Conservation (phyloP, 2,888 invertebrate species). For the Parnassius smintheus region DNA sequence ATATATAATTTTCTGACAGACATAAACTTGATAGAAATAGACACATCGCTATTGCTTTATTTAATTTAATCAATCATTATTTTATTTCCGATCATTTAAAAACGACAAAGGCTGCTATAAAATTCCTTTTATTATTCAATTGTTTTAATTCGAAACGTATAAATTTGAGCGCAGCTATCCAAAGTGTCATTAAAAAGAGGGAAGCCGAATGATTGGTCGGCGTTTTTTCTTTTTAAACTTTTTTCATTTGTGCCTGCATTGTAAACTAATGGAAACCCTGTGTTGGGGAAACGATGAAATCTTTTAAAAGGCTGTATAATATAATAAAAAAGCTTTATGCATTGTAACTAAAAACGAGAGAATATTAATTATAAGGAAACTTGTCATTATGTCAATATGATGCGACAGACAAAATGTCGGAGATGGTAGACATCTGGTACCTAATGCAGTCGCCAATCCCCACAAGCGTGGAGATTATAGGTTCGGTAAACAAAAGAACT, state of each 20-base stretch:
- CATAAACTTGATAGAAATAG: too few species aligned
- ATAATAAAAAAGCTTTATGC: not conserved
- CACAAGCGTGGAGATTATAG: too few species aligned
- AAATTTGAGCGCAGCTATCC: slow-evolving; percentile 27
- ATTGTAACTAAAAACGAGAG: not conserved
- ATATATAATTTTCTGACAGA: too few species aligned
- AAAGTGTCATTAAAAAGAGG: slow-evolving; percentile 32
- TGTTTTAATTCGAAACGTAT: slow-evolving; percentile 30
- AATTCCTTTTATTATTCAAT: slow-evolving; percentile 28
- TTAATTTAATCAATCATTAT: slow-evolving; percentile 6
- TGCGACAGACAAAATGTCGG: too few species aligned
- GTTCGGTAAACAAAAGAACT: too few species aligned
- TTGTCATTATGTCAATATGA: too few species aligned
- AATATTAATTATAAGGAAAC: too few species aligned
- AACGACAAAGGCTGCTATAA: slow-evolving; percentile 19
- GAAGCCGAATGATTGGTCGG: slow-evolving; percentile 26
- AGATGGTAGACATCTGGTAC: too few species aligned
- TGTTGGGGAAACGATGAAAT: slow-evolving; percentile 4
- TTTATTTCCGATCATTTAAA: slow-evolving; percentile 5
- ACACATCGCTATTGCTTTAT: not conserved
- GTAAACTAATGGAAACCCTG: slow-evolving; percentile 15
- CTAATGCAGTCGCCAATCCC: too few species aligned
- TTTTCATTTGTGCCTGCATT: slow-evolving; percentile 11
- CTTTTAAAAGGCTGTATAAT: slow-evolving; percentile 10
- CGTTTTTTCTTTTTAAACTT: slow-evolving; percentile 9